Conservation (phyloP, 2,797 vertebrate genomes). For the Danio kyathit region DNA sequence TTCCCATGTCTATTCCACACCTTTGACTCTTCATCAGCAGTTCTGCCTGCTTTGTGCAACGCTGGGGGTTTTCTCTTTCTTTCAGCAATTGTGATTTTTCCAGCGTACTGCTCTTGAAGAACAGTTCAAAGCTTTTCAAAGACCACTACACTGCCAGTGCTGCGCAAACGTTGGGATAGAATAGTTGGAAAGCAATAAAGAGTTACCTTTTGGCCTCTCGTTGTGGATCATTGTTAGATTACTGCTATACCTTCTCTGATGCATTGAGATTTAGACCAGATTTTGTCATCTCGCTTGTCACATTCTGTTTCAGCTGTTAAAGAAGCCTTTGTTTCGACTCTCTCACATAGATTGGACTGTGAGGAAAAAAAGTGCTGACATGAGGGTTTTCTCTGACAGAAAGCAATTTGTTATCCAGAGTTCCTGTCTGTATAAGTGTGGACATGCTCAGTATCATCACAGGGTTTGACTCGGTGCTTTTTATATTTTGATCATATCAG, state of each 20-base stretch:
- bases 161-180: neutral
- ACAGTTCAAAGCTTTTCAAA: neutral
- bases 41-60: neutral
- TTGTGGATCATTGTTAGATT: neutral
- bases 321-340: neutral
- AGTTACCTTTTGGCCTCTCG: neutral
- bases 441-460: conserved; percentile 22
- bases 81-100: conserved; percentile 17
- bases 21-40: conserved; percentile 25
- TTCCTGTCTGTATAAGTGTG: conserved; percentile 25
- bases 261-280: neutral
- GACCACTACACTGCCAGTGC: neutral
- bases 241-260: neutral
- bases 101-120: neutral
- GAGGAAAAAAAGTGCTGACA: conserved; percentile 56
- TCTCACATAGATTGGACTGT: conserved; percentile 37
- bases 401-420: conserved; percentile 44
- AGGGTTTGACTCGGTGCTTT: neutral
- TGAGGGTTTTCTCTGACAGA: conserved; percentile 35
- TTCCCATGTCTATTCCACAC: conserved; percentile 23
- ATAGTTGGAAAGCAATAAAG: neutral
- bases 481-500: neutral
- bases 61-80: neutral
- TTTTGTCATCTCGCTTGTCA: neutral
- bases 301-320: conserved; percentile 2